These are phyloP conservation scores for Sinocyclocheilus grahami DNA, from an alignment of 2,113 vertebrate genomes.

Conservation along the genomic window DNA sequence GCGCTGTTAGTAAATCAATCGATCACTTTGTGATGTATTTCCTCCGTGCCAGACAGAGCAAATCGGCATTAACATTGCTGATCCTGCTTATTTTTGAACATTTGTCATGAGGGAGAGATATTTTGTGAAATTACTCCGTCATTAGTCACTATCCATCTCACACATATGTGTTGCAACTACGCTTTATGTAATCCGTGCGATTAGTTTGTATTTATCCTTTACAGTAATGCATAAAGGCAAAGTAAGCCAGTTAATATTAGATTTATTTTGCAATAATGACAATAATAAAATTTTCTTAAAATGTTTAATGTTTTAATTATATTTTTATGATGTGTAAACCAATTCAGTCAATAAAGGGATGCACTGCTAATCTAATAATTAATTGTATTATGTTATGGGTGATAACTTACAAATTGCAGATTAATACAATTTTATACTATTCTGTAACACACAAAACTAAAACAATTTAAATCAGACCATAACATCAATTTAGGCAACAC, in stretches of 20 bases:
- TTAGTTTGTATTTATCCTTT: not conserved
- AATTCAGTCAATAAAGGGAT: not conserved
- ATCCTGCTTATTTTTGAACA: slow-evolving; percentile 1
- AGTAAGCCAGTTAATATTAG: not conserved
- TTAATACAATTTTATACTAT: not conserved
- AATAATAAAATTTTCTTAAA: not conserved
- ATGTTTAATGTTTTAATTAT: not conserved
- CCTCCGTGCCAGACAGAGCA: not conserved
- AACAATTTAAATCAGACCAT: not conserved
- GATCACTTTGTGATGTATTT: slow-evolving; percentile 16
- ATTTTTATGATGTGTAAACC: not conserved
- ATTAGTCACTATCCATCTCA: not conserved
- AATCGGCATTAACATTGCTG: not conserved
- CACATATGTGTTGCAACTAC: not conserved
- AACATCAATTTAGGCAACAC: too few species aligned
- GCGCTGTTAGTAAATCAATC: not conserved
- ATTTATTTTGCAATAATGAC: not conserved
- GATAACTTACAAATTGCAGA: not conserved
- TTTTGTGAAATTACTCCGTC: slow-evolving; percentile 4
- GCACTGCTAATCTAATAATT: not conserved
- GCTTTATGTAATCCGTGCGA: not conserved
- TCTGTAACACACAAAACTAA: not conserved
- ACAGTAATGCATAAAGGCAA: not conserved
- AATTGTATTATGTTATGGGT: not conserved
- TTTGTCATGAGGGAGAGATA: not conserved